These are phyloP conservation scores for Campoletis raptor DNA, from an alignment of 2,888 invertebrate species.

Conservation along the genomic window DNA sequence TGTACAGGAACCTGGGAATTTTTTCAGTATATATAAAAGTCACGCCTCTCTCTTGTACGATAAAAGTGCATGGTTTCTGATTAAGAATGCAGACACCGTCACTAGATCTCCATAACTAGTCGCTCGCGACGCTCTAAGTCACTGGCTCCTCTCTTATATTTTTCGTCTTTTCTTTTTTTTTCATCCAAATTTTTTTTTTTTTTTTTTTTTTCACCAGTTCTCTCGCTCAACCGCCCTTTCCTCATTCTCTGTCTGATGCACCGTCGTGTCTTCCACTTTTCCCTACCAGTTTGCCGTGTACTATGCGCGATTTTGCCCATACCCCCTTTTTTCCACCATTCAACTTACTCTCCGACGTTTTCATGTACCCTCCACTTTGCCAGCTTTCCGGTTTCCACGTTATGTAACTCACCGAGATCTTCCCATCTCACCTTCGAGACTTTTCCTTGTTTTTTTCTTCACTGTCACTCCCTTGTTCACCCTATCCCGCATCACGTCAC, in stretches of 20 bases:
- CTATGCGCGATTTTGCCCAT: constrained; percentile 46
- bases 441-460: constrained; percentile 46
- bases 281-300: constrained; percentile 42
- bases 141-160: constrained; percentile 50
- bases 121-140: constrained; percentile 71
- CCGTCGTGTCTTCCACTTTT: constrained; percentile 35
- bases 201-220: constrained; percentile 33
- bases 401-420: constrained; percentile 62
- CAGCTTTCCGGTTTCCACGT: constrained; percentile 64
- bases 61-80: constrained; percentile 65
- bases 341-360: constrained; percentile 60
- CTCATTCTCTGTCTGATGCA: constrained; percentile 40
- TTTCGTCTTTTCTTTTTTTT: constrained; percentile 35
- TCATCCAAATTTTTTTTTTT: constrained; percentile 9
- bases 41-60: constrained; percentile 40
- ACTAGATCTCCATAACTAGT: constrained; percentile 74
- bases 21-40: constrained; percentile 50
- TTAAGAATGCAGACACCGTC: constrained; percentile 72
- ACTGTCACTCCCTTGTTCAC: constrained; percentile 34
- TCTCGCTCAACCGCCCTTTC: constrained; percentile 26
- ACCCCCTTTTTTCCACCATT: constrained; percentile 55
- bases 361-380: constrained; percentile 66
- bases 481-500: neutral
- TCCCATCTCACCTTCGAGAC: constrained; percentile 48
- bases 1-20: constrained; percentile 7